phyloP scores from a whole-genome alignment of 2,888 invertebrate species.

The Chelonus formosanus region DNA sequence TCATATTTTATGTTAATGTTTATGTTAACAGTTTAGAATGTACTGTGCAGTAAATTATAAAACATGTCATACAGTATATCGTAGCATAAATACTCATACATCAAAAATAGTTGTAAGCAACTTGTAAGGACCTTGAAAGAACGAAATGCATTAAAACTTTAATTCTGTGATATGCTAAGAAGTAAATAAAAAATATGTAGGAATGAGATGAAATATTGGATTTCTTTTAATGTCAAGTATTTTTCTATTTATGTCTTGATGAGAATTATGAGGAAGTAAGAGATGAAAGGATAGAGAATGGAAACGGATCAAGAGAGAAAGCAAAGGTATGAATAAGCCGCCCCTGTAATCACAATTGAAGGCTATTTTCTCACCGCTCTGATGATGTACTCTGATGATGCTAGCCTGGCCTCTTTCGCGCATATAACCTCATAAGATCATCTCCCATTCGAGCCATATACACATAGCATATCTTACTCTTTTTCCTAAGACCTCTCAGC shows the following conservation, averaged over 20 bases:
- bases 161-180: too few species aligned
- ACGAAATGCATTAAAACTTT: too few species aligned
- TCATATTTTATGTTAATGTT: too few species aligned
- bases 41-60: too few species aligned
- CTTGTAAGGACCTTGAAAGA: too few species aligned
- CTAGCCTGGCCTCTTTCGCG: constrained; percentile 38
- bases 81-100: too few species aligned
- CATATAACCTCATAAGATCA: constrained; percentile 60
- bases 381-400: constrained; percentile 65
- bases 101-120: too few species aligned
- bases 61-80: too few species aligned
- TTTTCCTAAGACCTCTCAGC: constrained; percentile 27
- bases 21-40: too few species aligned
- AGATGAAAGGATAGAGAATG: neutral
- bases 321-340: constrained; percentile 46
- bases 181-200: too few species aligned
- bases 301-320: constrained; percentile 9
- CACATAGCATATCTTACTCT: constrained; percentile 30
- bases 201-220: too few species aligned
- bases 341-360: constrained; percentile 66
- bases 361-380: constrained; percentile 66
- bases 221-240: neutral
- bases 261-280: neutral
- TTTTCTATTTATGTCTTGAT: neutral
- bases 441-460: constrained; percentile 47